Base-by-base conservation (phyloP, 2,797 vertebrate species). In the Champsocephalus esox region DNA sequence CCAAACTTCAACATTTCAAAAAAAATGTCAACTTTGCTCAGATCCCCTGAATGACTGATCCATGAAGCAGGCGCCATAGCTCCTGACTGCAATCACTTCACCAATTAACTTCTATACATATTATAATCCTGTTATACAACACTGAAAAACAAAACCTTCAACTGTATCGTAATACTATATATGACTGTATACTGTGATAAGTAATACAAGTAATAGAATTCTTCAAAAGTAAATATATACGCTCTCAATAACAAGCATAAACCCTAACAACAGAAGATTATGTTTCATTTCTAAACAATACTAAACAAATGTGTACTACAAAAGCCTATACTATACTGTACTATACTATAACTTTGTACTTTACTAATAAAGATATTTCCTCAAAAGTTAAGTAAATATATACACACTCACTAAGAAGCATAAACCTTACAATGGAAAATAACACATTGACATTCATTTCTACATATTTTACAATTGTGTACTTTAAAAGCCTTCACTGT, bases 11-110 rank as follows among this genome's bases (percentile, higher is more conserved):
- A 38, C 6, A 38, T 38, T 38, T 38, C 6, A 38, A 38, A 38
- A 7, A 8, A 38, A 9, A 9, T 38, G 8, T 8, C 34, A 8
- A 34, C 34, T 34, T 74, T 66, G 41, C 56, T 77, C 14, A 48
- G 63, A 64, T 70, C 41, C 54, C 73, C 34, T 58, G 62, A 12
- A 64, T 24, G 63, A 59, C 49, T 62, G 73, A 55, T 81, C 54
- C 19, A 28, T 43, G 58, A 66, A 38, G 60, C 34, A 66, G 51
- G 51, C 28, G 43, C 62, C 46, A 8, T 1, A 28, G 75, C 14
- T 45, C 38, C 14, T 66, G 67, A 68, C 56, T 9, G 71, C 70
- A 66, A 38, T 9, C 34, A 38, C 8, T 58, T 55, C 4, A 28
- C 4, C 28, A 28, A 28, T 28, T 32, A 28, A 52, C 34, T 24